A percentile compares a stretch with the other conserved stretches of the same genome.
Conservation (phyloP, 2,888 invertebrate genomes). For the Petrolisthes cinctipes region DNA sequence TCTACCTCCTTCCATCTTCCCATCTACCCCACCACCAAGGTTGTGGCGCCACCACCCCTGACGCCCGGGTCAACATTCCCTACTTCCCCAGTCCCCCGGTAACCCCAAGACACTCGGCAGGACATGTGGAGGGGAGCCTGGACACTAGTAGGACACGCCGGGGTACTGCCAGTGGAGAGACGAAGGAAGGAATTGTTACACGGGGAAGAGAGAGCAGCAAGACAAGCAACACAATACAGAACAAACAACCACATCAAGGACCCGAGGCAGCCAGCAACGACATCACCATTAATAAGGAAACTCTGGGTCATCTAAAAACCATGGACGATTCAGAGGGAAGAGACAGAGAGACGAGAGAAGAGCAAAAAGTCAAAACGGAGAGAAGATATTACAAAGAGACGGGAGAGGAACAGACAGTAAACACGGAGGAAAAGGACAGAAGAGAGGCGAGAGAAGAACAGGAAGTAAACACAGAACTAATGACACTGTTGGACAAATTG, state of each 20-base stretch:
- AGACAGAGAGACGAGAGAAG: not conserved
- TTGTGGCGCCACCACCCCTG: not conserved
- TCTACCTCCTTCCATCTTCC: slow-evolving; percentile 10
- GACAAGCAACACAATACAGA: not conserved
- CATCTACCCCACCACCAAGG: not conserved
- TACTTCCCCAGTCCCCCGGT: not conserved
- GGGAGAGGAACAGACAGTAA: not conserved
- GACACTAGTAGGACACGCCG: not conserved
- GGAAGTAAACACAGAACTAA: not conserved
- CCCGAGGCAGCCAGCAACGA: no score
- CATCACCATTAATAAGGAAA: no score
- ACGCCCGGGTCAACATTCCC: not conserved
- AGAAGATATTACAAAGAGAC: no score
- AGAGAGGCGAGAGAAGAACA: not conserved
- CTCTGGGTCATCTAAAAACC: no score
- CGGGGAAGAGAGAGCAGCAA: not conserved
- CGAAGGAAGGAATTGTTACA: not conserved
- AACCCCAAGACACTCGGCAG: not conserved
- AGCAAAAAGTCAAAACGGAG: not conserved
- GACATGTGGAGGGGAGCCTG: not conserved
- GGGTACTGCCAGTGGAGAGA: not conserved
- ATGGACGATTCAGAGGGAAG: no score
- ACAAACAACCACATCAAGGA: not conserved
- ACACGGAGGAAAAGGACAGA: not conserved
- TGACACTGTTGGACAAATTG: not conserved